Conservation (phyloP, 2,113 vertebrate genomes). For the Pterocles gutturalis region DNA sequence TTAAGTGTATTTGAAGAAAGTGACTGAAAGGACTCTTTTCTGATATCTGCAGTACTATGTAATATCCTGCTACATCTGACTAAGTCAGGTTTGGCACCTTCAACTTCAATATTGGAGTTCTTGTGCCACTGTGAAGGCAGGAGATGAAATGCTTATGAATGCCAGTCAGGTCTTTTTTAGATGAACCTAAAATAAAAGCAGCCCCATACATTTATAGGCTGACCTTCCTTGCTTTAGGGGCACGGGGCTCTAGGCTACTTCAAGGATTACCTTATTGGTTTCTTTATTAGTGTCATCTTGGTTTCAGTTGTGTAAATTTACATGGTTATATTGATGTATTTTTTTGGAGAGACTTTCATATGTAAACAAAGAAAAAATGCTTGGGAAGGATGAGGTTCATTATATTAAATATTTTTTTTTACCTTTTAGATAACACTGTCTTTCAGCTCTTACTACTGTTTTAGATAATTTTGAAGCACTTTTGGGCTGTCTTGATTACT, state of each 20-base stretch:
- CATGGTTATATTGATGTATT: fast-evolving
- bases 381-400: neutral
- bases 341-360: neutral
- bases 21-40: neutral
- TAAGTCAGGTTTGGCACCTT: neutral
- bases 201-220: neutral
- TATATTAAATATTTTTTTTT: neutral
- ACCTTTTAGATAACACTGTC: neutral
- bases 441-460: fast-evolving
- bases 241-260: neutral
- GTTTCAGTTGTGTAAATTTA: neutral
- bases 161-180: neutral
- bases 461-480: neutral
- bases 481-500: neutral
- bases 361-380: neutral
- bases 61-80: neutral
- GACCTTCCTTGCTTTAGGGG: neutral
- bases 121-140: neutral
- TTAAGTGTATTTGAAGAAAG: neutral
- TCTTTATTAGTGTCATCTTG: fast-evolving
- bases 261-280: neutral
- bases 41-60: neutral
- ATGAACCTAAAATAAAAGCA: neutral
- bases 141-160: fast-evolving
- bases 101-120: neutral